Evolutionary conservation across 2,888 invertebrate genomes (phyloP), one percentile per base, ranked within the genome.

Genomic region (Pyrochroa serraticornis): DNA sequence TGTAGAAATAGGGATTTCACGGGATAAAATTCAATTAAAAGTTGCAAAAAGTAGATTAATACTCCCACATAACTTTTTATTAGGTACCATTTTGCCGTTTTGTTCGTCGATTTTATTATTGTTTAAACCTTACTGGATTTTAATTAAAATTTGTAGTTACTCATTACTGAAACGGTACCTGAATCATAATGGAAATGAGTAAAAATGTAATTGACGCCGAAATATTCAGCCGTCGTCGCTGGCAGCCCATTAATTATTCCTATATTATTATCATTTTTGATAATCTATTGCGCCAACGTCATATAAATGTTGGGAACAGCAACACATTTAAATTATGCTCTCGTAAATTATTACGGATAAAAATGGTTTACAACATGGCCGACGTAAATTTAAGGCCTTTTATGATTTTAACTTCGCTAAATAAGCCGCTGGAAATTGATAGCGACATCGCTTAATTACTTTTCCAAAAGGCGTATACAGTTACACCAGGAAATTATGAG

Each of bases 231-330:
- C 50, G 42, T 37, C 13, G 50, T 10, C 13, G 35, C 42, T 50
- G 35, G 42, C 35, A 42, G 42, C 38, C 55, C 41, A 51, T 57
- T 51, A 58, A 47, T 58, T 58, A 51, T 52, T 47, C 38, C 34
- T 47, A 51, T 47, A 47, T 58, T 52, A 52, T 58, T 58, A 58
- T 58, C 51, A 52, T 36, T 46, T 58, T 46, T 58, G 47, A 51
- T 52, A 51, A 58, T 58, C 57, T 58, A 58, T 58, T 42, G 51
- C 42, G 34, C 13, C 30, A 47, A 47, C 47, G 57, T 52, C 57
- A 51, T 46, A 58, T 58, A 58, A 58, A 58, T 58, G 57, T 58
- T 58, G 51, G 46, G 51, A 58, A 58, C 57, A 58, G 57, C 51
- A 47, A 58, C 57, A 58, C 57, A 58, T 58, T 58, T 58, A 58